phyloP scores from a whole-genome alignment of 1,140 invertebrate genomes.

The Cotesia glomerata region DNA sequence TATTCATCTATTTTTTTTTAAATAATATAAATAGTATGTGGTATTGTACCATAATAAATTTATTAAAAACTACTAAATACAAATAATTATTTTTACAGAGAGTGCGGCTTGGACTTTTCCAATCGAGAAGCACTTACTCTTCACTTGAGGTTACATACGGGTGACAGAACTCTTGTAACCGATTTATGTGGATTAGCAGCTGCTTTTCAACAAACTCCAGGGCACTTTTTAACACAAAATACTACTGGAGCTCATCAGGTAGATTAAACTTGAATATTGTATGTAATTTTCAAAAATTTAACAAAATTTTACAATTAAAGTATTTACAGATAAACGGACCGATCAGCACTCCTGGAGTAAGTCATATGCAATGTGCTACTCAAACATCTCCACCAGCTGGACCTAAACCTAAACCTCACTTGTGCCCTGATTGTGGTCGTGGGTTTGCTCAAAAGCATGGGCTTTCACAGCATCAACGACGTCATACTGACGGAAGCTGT shows the following conservation, averaged over 20 bases:
- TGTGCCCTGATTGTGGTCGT: conserved; percentile 82
- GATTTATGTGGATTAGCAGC: conserved; percentile 83
- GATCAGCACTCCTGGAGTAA: conserved; percentile 53
- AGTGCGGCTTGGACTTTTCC: conserved; percentile 71
- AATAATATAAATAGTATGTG: background rate
- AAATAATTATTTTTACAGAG: conserved; percentile 53
- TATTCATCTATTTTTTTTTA: background rate
- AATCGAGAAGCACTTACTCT: conserved; percentile 78
- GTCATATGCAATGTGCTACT: conserved; percentile 60
- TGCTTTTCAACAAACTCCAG: conserved; percentile 71
- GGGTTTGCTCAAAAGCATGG: conserved; percentile 85
- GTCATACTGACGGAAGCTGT: conserved; percentile 80
- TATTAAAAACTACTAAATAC: too few species aligned
- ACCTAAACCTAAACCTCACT: conserved; percentile 76
- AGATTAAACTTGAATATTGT: conserved; percentile 22
- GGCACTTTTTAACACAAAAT: conserved; percentile 67
- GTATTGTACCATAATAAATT: too few species aligned
- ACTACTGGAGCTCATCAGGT: conserved; percentile 65
- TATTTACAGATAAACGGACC: conserved; percentile 59
- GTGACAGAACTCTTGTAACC: conserved; percentile 82
- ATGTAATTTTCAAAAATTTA: background rate
- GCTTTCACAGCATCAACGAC: conserved; percentile 75
- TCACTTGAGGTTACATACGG: conserved; percentile 81
- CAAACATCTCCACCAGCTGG: conserved; percentile 60
- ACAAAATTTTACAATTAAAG: background rate